These are phyloP conservation scores for Dasysyrphus tricinctus DNA, from an alignment of 2,888 invertebrate genomes.

Conservation along the genomic window DNA sequence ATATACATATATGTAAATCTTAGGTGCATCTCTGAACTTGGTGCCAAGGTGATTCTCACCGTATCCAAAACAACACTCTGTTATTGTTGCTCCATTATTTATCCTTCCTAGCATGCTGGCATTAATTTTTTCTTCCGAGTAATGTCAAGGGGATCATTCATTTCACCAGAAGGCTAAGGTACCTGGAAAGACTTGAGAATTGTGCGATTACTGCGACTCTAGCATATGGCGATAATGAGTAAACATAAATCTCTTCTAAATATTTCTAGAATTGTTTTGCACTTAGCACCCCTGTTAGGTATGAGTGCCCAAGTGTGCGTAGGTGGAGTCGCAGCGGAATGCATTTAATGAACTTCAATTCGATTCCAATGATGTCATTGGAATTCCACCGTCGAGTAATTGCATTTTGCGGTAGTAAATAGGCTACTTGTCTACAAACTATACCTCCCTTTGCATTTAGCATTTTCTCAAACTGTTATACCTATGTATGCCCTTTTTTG, in stretches of 20 bases:
- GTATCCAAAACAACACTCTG: slow-evolving; percentile 41
- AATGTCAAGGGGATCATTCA: slow-evolving; percentile 67
- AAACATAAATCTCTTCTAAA: slow-evolving; percentile 38
- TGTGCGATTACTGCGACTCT: slow-evolving; percentile 3
- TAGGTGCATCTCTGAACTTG: slow-evolving; percentile 22
- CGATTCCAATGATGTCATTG: slow-evolving; percentile 63
- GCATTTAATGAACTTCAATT: slow-evolving; percentile 53
- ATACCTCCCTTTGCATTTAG: background rate
- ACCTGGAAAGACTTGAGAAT: background rate
- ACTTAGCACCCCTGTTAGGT: background rate
- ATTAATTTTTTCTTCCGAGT: slow-evolving; percentile 38
- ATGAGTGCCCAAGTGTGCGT: background rate
- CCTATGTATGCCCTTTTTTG: background rate
- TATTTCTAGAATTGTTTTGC: slow-evolving; percentile 10
- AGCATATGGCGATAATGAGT: slow-evolving; percentile 46
- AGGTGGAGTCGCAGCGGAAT: slow-evolving; percentile 45
- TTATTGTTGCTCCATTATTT: slow-evolving; percentile 66
- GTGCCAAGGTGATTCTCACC: slow-evolving; percentile 66
- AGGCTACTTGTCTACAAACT: slow-evolving; percentile 17
- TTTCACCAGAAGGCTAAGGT: slow-evolving; percentile 25
- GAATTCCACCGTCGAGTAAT: slow-evolving; percentile 47
- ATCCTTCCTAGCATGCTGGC: slow-evolving; percentile 16
- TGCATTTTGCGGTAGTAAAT: slow-evolving; percentile 49
- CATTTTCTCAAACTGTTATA: slow-evolving; percentile 59
- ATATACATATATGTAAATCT: background rate